These are phyloP conservation scores for Strigamia transsilvanica DNA, from an alignment of 2,888 invertebrate species.

Conservation along the genomic window DNA sequence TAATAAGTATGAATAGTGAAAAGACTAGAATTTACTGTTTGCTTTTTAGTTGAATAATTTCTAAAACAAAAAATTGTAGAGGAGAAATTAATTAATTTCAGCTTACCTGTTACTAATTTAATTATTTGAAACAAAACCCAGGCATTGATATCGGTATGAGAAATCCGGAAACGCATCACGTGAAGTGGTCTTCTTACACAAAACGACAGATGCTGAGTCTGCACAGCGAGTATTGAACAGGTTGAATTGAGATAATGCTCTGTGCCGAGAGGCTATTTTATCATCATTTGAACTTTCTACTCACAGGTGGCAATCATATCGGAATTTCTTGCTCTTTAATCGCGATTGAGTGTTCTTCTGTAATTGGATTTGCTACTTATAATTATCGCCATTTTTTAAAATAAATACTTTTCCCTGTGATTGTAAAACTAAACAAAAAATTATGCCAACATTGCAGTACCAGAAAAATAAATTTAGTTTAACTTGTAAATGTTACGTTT, in stretches of 20 bases:
- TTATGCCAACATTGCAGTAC: too few relatives aligned
- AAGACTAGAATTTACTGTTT: too few relatives aligned
- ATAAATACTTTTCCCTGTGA: too few relatives aligned
- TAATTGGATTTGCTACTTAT: not conserved
- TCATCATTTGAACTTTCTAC: conserved; percentile 1
- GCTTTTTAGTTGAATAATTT: too few relatives aligned
- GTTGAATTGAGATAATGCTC: not conserved
- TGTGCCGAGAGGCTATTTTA: conserved; percentile 2
- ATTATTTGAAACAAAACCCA: not conserved
- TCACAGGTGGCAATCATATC: not conserved
- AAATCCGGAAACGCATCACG: not conserved
- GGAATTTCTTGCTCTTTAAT: not conserved
- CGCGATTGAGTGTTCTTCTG: not conserved
- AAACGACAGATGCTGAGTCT: not conserved
- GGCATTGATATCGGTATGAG: not conserved
- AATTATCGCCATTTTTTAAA: too few relatives aligned
- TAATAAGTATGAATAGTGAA: too few relatives aligned
- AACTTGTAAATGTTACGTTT: too few relatives aligned
- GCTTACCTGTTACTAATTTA: not conserved
- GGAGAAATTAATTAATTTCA: not conserved
- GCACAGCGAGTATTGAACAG: conserved; percentile 1
- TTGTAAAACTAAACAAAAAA: too few relatives aligned
- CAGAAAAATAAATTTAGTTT: too few relatives aligned
- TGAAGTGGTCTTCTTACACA: not conserved
- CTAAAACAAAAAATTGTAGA: too few relatives aligned